Evolutionary conservation across 2,113 vertebrate genomes (phyloP).

Genomic region (Litocranius walleri): DNA sequence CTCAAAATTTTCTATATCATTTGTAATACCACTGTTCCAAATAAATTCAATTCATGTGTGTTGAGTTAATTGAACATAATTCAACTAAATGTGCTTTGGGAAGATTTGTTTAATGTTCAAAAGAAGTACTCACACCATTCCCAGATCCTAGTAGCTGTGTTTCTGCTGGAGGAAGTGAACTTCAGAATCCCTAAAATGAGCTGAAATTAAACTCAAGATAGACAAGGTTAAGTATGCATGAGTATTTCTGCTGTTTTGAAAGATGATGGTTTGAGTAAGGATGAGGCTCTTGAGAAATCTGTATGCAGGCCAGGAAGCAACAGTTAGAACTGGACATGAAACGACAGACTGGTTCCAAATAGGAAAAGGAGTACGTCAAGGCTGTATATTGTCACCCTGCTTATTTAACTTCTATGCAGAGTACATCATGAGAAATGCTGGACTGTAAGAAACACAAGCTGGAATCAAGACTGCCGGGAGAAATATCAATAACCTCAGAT

Average conservation of each 20-base stretch:
- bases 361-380: too few relatives aligned
- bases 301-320: too few relatives aligned
- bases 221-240: neutral
- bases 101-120: constrained; percentile 9
- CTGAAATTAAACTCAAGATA: neutral
- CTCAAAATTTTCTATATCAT: neutral
- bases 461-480: too few relatives aligned
- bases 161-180: neutral
- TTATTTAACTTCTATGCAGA: too few relatives aligned
- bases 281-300: neutral
- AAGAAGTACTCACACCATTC: neutral
- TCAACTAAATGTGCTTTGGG: constrained; percentile 4
- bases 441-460: too few relatives aligned
- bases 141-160: neutral
- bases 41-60: constrained; percentile 4
- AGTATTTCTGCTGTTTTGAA: neutral
- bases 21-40: neutral
- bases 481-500: too few relatives aligned
- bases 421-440: too few relatives aligned
- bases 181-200: neutral
- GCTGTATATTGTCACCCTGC: too few relatives aligned
- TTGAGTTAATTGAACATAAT: constrained; percentile 11
- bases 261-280: neutral
- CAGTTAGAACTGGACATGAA: too few relatives aligned
- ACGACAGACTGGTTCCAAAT: too few relatives aligned